Evolutionary conservation across 2,113 vertebrate species (phyloP), one percentile per base, ranked within the genome.

Genomic region (Lanius collurio): DNA sequence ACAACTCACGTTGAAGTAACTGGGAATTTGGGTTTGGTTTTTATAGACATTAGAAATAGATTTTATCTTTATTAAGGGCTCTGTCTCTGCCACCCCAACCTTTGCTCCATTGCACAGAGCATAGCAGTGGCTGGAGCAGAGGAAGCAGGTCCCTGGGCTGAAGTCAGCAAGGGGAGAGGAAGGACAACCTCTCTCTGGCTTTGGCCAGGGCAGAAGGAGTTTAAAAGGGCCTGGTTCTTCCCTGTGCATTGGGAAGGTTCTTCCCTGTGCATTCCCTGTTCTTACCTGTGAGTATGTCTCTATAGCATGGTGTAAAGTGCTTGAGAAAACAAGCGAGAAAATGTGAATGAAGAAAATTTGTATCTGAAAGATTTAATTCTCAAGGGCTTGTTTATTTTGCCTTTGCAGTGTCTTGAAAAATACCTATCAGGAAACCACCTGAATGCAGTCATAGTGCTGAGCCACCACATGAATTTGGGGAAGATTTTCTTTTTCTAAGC

Each of bases 21-120:
- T 90, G 97, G 82, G 97, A 97, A 96, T 97, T 97, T 93, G 90
- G 93, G 94, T 93, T 97, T 95, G 95, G 92, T 96, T 97, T 97
- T 97, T 95, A 97, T 95, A 97, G 95, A 87, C 96, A 96, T 97
- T 96, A 96, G 96, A 94, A 97, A 95, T 93, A 97, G 97, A 97
- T 97, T 89, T 95, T 97, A 97, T 97, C 97, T 97, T 96, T 97
- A 92, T 87, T 90, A 93, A 97, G 79, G 87, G 70, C 79, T 90
- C 79, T 57, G 79, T 94, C 82, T 65, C 80, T 33, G 87, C 80
- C 46, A 75, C 78, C 44, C 71, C 94, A 88, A 81, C 91, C 91
- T 96, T 96, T 94, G 83, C 90, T 93, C 92, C 74, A 67, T 85
- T 90, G 89, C 79, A 94, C 65, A 1, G 3, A 85, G 68, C 53